Base-by-base conservation (phyloP, 2,888 invertebrate species). In the Pyrrhosoma nymphula region DNA sequence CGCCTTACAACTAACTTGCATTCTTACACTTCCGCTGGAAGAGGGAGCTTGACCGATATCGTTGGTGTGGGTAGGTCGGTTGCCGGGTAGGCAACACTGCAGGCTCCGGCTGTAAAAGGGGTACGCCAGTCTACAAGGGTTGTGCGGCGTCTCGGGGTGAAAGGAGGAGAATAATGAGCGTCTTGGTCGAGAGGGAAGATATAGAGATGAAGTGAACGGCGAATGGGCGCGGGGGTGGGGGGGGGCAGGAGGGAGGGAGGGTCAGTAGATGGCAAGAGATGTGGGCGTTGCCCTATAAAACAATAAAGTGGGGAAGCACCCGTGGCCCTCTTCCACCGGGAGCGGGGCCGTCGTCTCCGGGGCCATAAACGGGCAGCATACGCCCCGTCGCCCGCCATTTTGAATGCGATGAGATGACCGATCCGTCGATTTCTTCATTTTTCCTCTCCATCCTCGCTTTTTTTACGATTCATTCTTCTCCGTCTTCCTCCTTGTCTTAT, bases 401-500 rank as follows among this genome's bases (percentile, higher is more conserved):
- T 93, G 93, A 93, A 93, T 93, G 93, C 60, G 69, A 93, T 93
- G 93, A 93, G 93, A 93, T 93, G 93, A 93, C 93, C 69, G 93
- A 93, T 93, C 93, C 93, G 47, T 69, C 93, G 26, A 47, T 93
- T 93, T 69, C 56, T 93, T 82, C 30, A 35, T 82, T 82, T 82
- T 82, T 82, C 55, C 55, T 39, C 89, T 39, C 91, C 35, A 35
- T 91, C 63, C 60, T 60, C n/a, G 14, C 56, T 69, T 26, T 35
- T 82, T 82, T 82, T 82, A 82, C 82, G 82, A 82, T 82, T 82
- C 82, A 82, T 82, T 82, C 82, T 18, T 35, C 35, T 35, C 35
- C 82, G n/a, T 18, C 82, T 35, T 35, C 69, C 69, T 69, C 20
- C 69, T n/a, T 26, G 3, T 69, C 69, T 10, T 60, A 1, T 18